Evolutionary conservation across 2,113 vertebrate genomes (phyloP).

Genomic region (Sialia sialis): DNA sequence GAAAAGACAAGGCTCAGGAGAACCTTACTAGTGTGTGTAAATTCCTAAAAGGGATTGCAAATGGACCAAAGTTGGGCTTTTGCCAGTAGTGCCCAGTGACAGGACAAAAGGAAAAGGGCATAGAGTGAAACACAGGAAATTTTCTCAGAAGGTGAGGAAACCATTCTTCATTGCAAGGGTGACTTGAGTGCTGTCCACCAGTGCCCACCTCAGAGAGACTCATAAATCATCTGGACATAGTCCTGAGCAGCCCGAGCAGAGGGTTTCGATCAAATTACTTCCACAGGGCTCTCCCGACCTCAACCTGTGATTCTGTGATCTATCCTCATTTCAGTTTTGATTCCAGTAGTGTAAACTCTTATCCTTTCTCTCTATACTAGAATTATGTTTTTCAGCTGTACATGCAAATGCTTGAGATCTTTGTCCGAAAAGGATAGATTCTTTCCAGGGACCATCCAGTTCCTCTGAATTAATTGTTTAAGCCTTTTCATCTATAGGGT

Average conservation of each 20-base stretch:
- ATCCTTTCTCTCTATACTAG: rapidly evolving
- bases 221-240: rapidly evolving
- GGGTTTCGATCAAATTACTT: neutral
- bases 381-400: neutral
- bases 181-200: neutral
- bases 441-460: neutral
- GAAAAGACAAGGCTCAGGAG: neutral
- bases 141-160: neutral
- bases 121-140: neutral
- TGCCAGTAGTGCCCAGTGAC: neutral
- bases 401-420: neutral
- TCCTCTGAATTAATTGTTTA: neutral
- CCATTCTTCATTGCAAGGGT: neutral
- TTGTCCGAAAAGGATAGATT: rapidly evolving
- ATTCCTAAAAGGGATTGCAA: neutral
- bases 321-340: neutral
- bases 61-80: too few relatives aligned
- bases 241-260: neutral
- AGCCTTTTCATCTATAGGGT: neutral
- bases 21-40: rapidly evolving
- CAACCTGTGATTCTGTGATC: neutral
- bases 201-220: neutral
- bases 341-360: neutral
- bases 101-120: rapidly evolving
- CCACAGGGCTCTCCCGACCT: neutral